Evolutionary conservation across 2,888 invertebrate species (phyloP).

Genomic region (Nudaria mundana): DNA sequence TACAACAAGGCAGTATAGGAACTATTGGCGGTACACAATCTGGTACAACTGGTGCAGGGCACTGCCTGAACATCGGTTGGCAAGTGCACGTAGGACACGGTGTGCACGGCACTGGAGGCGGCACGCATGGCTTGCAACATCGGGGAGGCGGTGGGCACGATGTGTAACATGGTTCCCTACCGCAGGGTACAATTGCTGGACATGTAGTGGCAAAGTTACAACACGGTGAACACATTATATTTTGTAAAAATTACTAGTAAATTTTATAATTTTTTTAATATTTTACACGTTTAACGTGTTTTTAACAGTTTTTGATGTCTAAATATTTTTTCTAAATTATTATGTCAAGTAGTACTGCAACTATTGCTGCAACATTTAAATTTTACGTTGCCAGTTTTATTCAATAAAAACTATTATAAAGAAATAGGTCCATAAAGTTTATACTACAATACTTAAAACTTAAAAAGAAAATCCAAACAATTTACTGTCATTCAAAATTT

Average conservation of each 20-base stretch:
- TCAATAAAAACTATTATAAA: background rate
- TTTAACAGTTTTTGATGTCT: constrained; percentile 10
- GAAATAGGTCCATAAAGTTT: too few species aligned
- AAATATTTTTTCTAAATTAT: background rate
- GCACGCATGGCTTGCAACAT: constrained; percentile 63
- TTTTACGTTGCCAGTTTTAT: background rate
- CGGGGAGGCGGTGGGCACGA: constrained; percentile 61
- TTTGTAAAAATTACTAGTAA: constrained; percentile 18
- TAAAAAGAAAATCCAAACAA: too few species aligned
- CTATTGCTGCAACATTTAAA: background rate
- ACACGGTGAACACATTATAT: constrained; percentile 50
- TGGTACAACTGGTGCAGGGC: constrained; percentile 64
- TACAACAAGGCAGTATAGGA: constrained; percentile 62
- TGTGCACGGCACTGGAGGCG: constrained; percentile 64
- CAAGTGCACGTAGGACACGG: constrained; percentile 69
- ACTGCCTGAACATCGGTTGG: constrained; percentile 54
- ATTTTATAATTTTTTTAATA: constrained; percentile 27
- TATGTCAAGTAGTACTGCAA: too few species aligned
- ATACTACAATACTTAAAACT: too few species aligned
- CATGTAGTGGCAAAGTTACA: constrained; percentile 58
- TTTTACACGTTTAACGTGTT: constrained; percentile 4
- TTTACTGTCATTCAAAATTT: constrained; percentile 3
- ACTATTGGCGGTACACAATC: constrained; percentile 67
- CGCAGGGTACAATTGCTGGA: constrained; percentile 66
- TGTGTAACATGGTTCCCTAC: constrained; percentile 48